Evolutionary conservation across 1,140 invertebrate genomes (phyloP), one percentile per base, ranked within the genome.

Genomic region (Brachionus rubens): DNA sequence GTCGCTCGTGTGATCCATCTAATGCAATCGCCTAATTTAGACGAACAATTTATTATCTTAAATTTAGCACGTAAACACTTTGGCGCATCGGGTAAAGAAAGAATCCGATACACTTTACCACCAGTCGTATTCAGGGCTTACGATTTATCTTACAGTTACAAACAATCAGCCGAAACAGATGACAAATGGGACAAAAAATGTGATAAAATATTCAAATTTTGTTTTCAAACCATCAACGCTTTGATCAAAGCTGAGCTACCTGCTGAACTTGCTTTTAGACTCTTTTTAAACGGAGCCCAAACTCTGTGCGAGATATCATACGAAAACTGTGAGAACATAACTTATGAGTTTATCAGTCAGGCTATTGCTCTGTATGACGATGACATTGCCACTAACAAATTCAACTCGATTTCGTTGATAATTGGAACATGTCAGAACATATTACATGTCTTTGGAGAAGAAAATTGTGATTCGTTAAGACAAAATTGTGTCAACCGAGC

Each of bases 181-280:
- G 92, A 94, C 65, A 93, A 95, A 86, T 99, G 96, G 94, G 92
- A 96, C 81, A 96, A 95, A 82, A 98, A 98, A 82, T 95, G 94
- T 80, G 90, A 93, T 81, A 98, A 98, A 85, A 96, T 99, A 62
- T 97, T 99, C 85, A 91, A 96, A 82, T 98, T 97, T 83, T 97
- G 94, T 81, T 94, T 97, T 82, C 90, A 92, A 77, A 97, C 94
- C 1, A 96, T 99, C 77, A 91, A 89, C 26, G 91, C 92, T 40
- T 83, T 99, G 43, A 92, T 94, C 76, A 97, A 97, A 82, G 93
- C 92, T 0, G 87, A 87, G 79, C 86, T 59, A n/a, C 54, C 94
- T 46, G 91, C 94, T 0, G 96, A 99, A 81, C 82, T 99, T 72
- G 92, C 95, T 0, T 84, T 99, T 7, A 88, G 95, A 81, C 83